phyloP scores from a whole-genome alignment of 2,113 vertebrate species.

The Cavia porcellus region DNA sequence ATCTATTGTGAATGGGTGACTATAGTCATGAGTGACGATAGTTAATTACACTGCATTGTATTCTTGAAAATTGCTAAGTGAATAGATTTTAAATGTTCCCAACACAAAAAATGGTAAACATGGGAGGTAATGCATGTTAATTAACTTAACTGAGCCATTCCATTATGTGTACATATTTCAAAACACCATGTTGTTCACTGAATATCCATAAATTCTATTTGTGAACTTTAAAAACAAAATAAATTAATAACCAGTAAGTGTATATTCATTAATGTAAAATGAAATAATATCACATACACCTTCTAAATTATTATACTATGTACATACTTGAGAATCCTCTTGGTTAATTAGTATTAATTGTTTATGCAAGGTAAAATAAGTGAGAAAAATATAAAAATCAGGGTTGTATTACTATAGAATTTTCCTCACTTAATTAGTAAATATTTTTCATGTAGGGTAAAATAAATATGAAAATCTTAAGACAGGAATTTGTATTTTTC shows the following conservation, averaged over 20 bases:
- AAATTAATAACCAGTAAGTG: not conserved
- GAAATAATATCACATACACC: not conserved
- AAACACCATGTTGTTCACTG: not conserved
- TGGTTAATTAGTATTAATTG: conserved; percentile 22
- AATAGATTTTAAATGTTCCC: not conserved
- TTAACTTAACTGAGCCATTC: not conserved
- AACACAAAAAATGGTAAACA: not conserved
- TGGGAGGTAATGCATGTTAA: not conserved
- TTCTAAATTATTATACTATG: conserved; percentile 2
- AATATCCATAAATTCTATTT: not conserved
- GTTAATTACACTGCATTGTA: not conserved
- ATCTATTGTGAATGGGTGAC: not conserved
- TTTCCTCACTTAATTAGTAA: conserved; percentile 17
- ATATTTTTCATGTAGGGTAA: not conserved
- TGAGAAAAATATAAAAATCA: conserved; percentile 30
- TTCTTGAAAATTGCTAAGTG: not conserved
- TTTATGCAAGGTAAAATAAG: not conserved
- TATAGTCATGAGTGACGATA: not conserved
- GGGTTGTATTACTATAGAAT: not conserved
- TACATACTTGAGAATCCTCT: not conserved
- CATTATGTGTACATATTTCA: not conserved
- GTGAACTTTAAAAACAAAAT: not conserved
- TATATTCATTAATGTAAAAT: conserved; percentile 16
- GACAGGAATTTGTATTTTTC: not conserved
- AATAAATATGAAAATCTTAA: conserved; percentile 32